Conservation (phyloP, 2,113 vertebrate species). For the Colinus virginianus region DNA sequence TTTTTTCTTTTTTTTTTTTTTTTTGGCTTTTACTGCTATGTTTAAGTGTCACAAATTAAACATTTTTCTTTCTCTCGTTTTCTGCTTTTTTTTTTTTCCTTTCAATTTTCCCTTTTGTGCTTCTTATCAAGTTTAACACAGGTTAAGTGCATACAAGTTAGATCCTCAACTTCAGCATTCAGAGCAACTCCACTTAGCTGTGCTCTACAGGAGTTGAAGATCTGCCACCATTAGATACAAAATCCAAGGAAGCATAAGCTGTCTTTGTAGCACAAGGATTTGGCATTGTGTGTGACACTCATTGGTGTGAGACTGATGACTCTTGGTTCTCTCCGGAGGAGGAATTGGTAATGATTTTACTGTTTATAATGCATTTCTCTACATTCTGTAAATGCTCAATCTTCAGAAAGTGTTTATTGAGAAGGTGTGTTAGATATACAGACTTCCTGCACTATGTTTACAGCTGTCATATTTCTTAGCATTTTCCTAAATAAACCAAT, state of each 20-base stretch:
- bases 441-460: neutral
- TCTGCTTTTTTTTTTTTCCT: neutral
- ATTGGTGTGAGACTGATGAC: neutral
- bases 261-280: rapidly evolving
- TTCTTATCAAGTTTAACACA: neutral
- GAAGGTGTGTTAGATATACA: neutral
- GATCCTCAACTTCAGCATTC: neutral
- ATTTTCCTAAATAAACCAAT: neutral
- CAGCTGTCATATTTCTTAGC: neutral
- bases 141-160: neutral
- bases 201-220: neutral
- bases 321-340: neutral
- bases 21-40: neutral
- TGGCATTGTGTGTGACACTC: neutral
- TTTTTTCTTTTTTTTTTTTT: neutral
- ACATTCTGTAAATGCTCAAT: neutral
- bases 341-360: neutral
- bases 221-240: neutral
- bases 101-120: neutral
- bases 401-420: neutral
- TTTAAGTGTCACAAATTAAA: neutral
- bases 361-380: neutral
- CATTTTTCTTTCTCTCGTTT: neutral
- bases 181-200: neutral
- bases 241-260: neutral